Conservation (phyloP, 2,888 invertebrate genomes). For the Ormyrus rosae region DNA sequence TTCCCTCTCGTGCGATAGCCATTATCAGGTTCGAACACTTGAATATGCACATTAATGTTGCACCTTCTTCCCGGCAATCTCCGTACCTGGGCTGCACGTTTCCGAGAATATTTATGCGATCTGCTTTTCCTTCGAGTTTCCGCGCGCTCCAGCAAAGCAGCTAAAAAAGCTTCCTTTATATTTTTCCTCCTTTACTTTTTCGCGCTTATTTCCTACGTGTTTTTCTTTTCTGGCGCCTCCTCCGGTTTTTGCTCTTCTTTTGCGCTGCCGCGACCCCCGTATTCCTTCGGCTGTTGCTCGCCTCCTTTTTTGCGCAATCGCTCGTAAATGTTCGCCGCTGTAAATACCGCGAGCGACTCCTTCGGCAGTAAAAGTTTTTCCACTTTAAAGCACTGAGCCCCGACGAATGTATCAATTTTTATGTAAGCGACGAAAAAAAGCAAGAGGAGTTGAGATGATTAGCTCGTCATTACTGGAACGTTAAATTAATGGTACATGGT, state of each 20-base stretch:
- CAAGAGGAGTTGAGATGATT: not conserved
- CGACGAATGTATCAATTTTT: slow-evolving; percentile 34
- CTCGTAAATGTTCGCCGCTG: slow-evolving; percentile 33
- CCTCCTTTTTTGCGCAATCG: slow-evolving; percentile 41
- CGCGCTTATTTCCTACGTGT: slow-evolving; percentile 11
- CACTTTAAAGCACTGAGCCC: not conserved
- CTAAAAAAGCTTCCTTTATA: not conserved
- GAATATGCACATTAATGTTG: slow-evolving; percentile 7
- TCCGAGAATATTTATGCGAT: not conserved
- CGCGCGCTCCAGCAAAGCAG: not conserved
- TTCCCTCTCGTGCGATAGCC: slow-evolving; percentile 15
- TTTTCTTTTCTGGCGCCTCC: not conserved
- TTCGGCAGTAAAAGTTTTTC: slow-evolving; percentile 42
- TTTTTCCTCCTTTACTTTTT: not conserved
- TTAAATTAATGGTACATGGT: slow-evolving; percentile 26
- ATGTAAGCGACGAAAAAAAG: slow-evolving; percentile 20
- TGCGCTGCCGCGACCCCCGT: not conserved
- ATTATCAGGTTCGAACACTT: slow-evolving; percentile 11
- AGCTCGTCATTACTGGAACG: slow-evolving; percentile 28
- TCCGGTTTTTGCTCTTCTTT: not conserved
- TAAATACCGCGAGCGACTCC: not conserved
- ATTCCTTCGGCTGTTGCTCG: slow-evolving; percentile 8
- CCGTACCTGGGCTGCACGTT: not conserved
- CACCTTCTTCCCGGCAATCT: not conserved
- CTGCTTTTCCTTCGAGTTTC: not conserved